Conservation (phyloP, 2,113 vertebrate genomes). For the cattle (Bos taurus) region ARS-UCD2.0 NC_037344.1:67395001-67395500, state of each 20-base stretch:
- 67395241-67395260: not conserved
- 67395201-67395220: not conserved
- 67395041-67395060: not conserved
- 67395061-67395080: not conserved
- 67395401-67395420: not conserved
- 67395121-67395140: not conserved
- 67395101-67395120: not conserved
- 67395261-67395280: not conserved
- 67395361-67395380: not conserved
- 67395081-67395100: not conserved
- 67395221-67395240: slow-evolving; percentile 5
- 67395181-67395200: not conserved
- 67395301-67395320: not conserved
- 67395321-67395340: not conserved
- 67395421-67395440: not conserved
- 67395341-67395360: slow-evolving; percentile 3
- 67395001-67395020: not conserved
- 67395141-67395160: not conserved
- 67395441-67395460: not conserved
- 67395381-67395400: not conserved
- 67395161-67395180: not conserved
- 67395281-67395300: not conserved
- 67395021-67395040: slow-evolving; percentile 6
- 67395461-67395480: not conserved
- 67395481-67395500: not conserved